These are phyloP conservation scores for Dryoscopus gambensis DNA, from an alignment of 2,113 vertebrate genomes.

Conservation along the genomic window DNA sequence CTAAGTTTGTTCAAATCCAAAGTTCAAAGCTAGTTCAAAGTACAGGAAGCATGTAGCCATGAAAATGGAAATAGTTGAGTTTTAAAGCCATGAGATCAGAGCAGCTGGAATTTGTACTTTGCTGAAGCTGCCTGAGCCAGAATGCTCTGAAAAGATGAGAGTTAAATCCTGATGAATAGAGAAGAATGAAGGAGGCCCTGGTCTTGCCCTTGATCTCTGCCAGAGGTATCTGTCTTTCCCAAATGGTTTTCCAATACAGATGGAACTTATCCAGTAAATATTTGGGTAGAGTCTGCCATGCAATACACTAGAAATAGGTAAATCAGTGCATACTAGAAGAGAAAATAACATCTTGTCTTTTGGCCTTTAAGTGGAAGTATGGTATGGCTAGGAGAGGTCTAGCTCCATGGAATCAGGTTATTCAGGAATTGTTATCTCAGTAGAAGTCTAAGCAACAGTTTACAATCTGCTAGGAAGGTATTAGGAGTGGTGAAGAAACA, in stretches of 20 bases:
- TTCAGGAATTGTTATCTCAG: neutral
- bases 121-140: neutral
- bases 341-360: neutral
- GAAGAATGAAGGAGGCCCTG: neutral
- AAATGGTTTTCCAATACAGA: neutral
- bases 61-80: constrained; percentile 41
- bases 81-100: constrained; percentile 40
- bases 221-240: neutral
- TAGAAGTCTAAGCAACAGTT: neutral
- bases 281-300: neutral
- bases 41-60: constrained; percentile 12
- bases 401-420: neutral
- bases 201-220: neutral
- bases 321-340: neutral
- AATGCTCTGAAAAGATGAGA: constrained; percentile 21
- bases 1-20: constrained; percentile 35
- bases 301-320: neutral
- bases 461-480: neutral
- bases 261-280: neutral
- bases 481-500: neutral
- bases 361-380: neutral
- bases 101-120: constrained; percentile 25
- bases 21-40: constrained; percentile 52
- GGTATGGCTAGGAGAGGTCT: neutral
- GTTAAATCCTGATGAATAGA: neutral